Conservation (phyloP, 2,888 invertebrate species). For the Lutraria lutraria region DNA sequence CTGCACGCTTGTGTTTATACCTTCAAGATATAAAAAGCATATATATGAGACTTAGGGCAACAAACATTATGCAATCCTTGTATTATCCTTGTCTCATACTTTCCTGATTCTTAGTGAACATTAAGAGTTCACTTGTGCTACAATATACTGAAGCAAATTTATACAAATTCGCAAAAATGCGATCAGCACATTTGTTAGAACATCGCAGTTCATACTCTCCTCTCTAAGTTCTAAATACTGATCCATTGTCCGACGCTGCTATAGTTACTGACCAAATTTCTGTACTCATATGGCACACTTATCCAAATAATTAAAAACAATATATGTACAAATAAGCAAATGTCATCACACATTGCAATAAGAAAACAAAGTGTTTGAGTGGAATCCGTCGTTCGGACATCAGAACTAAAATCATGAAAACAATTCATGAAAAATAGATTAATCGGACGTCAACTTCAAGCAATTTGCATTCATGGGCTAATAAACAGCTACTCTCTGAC, state of each 20-base stretch:
- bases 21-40: constrained; percentile 73
- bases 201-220: no score
- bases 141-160: no score
- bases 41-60: constrained; percentile 25
- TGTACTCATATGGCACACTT: not conserved
- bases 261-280: not conserved
- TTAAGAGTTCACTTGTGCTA: no score
- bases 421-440: not conserved
- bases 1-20: constrained; percentile 70
- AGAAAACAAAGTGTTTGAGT: not conserved
- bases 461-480: no score
- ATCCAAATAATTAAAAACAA: not conserved
- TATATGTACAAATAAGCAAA: not conserved
- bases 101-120: not conserved
- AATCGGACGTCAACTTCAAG: not conserved
- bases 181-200: no score
- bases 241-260: not conserved
- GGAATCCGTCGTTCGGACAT: not conserved
- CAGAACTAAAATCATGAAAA: not conserved
- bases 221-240: no score
- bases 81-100: not conserved
- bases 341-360: not conserved
- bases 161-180: no score
- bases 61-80: constrained; percentile 4
- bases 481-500: no score